Conservation (phyloP, 2,113 vertebrate genomes). For the Sialia sialis region DNA sequence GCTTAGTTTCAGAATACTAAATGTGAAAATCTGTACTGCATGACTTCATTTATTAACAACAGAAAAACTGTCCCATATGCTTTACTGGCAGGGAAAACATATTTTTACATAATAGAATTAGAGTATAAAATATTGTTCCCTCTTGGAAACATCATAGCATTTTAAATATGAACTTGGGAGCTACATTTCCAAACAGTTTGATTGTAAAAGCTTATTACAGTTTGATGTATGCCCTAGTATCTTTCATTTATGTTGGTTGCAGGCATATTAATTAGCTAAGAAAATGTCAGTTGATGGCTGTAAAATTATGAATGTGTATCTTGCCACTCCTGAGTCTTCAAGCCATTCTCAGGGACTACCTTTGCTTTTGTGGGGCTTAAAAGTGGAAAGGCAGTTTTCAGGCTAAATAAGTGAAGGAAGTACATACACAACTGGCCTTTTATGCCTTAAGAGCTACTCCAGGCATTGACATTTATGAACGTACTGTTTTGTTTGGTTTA, state of each 20-base stretch:
- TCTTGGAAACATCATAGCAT: slow-evolving; percentile 34
- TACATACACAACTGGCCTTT: neutral
- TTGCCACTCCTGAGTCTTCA: neutral
- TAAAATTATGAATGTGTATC: neutral
- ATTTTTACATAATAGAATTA: slow-evolving; percentile 66
- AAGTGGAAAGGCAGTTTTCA: slow-evolving; percentile 7
- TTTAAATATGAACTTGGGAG: slow-evolving; percentile 55
- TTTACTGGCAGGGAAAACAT: slow-evolving; percentile 53
- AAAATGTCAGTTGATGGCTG: neutral
- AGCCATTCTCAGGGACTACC: neutral
- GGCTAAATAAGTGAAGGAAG: neutral
- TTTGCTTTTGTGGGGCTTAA: neutral
- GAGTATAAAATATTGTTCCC: slow-evolving; percentile 66
- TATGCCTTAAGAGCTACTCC: neutral
- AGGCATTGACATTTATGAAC: neutral
- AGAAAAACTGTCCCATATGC: slow-evolving; percentile 61
- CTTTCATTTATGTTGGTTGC: neutral
- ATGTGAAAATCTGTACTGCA: slow-evolving; percentile 56
- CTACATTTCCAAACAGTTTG: slow-evolving; percentile 29
- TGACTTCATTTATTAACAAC: slow-evolving; percentile 58
- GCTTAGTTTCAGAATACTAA: slow-evolving; percentile 47
- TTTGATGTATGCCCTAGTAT: neutral
- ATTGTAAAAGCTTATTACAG: slow-evolving; percentile 43
- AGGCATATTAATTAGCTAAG: slow-evolving; percentile 17
- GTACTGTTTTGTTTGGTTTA: neutral